Evolutionary conservation across 2,888 invertebrate species (phyloP), one percentile per base, ranked within the genome.

Genomic region (Uloborus plumipes): DNA sequence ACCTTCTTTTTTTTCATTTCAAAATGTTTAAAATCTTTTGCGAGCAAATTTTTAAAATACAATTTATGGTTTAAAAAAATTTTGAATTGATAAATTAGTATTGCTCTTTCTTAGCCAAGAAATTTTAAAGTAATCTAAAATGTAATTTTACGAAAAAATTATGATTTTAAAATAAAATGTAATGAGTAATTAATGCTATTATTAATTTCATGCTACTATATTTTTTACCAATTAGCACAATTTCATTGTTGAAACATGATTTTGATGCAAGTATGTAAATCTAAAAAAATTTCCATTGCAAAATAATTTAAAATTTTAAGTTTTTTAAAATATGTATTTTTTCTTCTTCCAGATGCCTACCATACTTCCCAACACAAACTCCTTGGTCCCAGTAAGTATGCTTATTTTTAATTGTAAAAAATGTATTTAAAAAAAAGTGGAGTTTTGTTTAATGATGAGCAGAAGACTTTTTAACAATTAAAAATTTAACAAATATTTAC

Each of bases 281-380:
- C 55, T 55, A 55, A 20, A 55, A 55, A 4, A 55, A 22, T 11
- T 22, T 59, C 9, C 18, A 26, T 59, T 59, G n/a, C 18, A 59
- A 22, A 59, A 4, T 59, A 59, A 9, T 20, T 14, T 2, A 20
- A 1, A 6, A 20, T 20, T 20, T 6, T 20, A 39, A 11, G 39
- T 39, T 6, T 7, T 39, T 39, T 6, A 31, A 2, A 26, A 67
- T 67, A 26, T 18, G n/a, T 18, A n/a, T 31, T 53, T 11, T 7
- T 67, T 67, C 61, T 31, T 18, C 26, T 79, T 79, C 39, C 70
- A 79, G 79, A 73, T 22, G 79, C 79, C 26, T 51, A 66, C 66
- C 72, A 79, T 31, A 16, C 66, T 2, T 31, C 65, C 2, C 49
- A 70, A n/a, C 78, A 78, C 22, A 65, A 50, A 14, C 66, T 79